Evolutionary conservation across 2,113 vertebrate genomes (phyloP).

Genomic region (Protobothrops mucrosquamatus): DNA sequence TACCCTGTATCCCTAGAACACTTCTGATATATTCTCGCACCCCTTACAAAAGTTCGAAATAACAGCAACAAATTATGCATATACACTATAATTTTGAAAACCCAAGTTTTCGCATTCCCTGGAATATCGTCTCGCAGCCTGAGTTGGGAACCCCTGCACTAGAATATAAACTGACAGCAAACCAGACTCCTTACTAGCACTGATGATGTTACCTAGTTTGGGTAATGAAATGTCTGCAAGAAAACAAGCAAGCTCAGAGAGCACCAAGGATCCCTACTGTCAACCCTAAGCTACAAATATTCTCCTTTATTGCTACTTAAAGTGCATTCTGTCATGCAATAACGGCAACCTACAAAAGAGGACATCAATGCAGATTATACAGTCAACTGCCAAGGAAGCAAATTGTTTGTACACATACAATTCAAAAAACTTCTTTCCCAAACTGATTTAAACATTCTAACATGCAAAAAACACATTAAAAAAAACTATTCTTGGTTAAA

Average conservation of each 20-base stretch:
- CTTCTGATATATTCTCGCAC: too few relatives aligned
- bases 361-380: neutral
- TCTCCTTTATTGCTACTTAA: neutral
- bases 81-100: too few relatives aligned
- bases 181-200: neutral
- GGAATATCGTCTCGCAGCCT: too few relatives aligned
- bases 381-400: neutral
- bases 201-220: neutral
- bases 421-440: neutral
- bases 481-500: rapidly evolving
- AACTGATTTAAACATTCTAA: neutral
- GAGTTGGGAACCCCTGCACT: too few relatives aligned
- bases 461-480: neutral
- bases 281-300: neutral
- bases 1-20: too few relatives aligned
- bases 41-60: too few relatives aligned
- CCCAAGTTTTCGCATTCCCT: too few relatives aligned
- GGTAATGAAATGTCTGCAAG: neutral
- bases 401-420: neutral
- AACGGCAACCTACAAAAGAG: neutral
- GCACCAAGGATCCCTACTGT: neutral
- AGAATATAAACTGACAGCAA: neutral
- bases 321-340: neutral
- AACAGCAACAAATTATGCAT: too few relatives aligned
- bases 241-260: neutral